Conservation (phyloP, 1,140 invertebrate genomes). For the Heliconius eleuchia region DNA sequence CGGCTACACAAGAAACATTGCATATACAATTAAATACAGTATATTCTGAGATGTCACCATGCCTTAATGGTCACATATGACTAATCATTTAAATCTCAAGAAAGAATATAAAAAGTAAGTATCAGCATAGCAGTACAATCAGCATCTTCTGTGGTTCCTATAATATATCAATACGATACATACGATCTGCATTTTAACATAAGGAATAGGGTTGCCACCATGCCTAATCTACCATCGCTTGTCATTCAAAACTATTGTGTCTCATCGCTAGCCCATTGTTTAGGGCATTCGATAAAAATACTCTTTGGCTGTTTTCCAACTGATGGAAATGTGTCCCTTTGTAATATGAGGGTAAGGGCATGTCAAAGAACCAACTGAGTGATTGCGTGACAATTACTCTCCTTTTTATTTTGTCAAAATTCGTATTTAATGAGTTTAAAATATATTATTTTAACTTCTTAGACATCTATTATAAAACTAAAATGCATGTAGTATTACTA, state of each 20-base stretch:
- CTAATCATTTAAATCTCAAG: too few relatives aligned
- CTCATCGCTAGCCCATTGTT: conserved; percentile 65
- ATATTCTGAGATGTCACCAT: too few relatives aligned
- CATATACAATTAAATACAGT: too few relatives aligned
- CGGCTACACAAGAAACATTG: too few relatives aligned
- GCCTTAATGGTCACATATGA: too few relatives aligned
- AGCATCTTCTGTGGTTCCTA: neutral
- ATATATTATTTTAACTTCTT: neutral
- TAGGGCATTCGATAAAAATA: conserved; percentile 69
- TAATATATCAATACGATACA: conserved; percentile 9
- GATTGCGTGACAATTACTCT: conserved; percentile 30
- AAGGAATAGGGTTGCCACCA: conserved; percentile 49
- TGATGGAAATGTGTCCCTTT: conserved; percentile 46
- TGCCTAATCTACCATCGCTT: conserved; percentile 74
- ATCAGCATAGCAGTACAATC: neutral
- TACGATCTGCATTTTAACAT: conserved; percentile 33
- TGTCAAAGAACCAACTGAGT: conserved; percentile 27
- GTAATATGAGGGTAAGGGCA: conserved; percentile 37
- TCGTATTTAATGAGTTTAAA: neutral
- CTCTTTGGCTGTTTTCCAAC: conserved; percentile 69
- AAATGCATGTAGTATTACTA: neutral
- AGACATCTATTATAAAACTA: neutral
- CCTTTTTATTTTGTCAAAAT: conserved; percentile 9
- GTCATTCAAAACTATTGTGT: conserved; percentile 71
- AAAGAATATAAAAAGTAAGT: too few relatives aligned